Conservation (phyloP, 2,113 vertebrate species). For the Brachyhypopomus occidentalis region DNA sequence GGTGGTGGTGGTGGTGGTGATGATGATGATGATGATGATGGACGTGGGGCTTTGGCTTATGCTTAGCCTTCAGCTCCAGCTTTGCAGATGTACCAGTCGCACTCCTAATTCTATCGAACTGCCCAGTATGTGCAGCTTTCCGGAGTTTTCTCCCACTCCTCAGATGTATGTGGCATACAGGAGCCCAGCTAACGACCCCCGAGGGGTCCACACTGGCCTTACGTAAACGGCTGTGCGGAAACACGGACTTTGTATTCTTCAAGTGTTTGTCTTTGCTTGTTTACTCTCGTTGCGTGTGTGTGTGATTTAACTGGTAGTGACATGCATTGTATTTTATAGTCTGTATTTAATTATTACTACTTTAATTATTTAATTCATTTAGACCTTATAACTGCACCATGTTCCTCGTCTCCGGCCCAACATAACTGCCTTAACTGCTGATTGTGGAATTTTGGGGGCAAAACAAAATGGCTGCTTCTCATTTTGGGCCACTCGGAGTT, state of each 20-base stretch:
- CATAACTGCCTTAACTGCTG: background rate
- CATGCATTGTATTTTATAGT: background rate
- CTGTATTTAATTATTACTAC: background rate
- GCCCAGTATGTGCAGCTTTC: too few relatives aligned
- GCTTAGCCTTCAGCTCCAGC: background rate
- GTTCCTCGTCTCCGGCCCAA: background rate
- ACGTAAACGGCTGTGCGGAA: slow-evolving; percentile 8
- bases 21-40: background rate
- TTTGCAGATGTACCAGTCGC: background rate
- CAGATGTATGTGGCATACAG: background rate
- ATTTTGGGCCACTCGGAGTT: slow-evolving; percentile 1
- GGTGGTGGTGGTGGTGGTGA: background rate
- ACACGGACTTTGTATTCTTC: slow-evolving; percentile 11
- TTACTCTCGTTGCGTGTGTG: background rate
- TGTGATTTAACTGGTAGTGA: background rate
- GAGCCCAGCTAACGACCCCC: background rate
- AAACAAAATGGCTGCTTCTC: background rate
- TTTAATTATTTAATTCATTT: background rate
- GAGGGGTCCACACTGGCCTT: slow-evolving; percentile 18
- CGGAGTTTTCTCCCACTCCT: too few relatives aligned
- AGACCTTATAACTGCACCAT: background rate
- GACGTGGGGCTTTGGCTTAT: slow-evolving; percentile 12
- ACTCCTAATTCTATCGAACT: too few relatives aligned
- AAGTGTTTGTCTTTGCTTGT: slow-evolving; percentile 3
- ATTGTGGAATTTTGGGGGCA: background rate